A percentile compares a stretch with the other conserved stretches of the same genome.
phyloP scores from a whole-genome alignment of 2,113 vertebrate genomes.

The Hepsetus odoe region DNA sequence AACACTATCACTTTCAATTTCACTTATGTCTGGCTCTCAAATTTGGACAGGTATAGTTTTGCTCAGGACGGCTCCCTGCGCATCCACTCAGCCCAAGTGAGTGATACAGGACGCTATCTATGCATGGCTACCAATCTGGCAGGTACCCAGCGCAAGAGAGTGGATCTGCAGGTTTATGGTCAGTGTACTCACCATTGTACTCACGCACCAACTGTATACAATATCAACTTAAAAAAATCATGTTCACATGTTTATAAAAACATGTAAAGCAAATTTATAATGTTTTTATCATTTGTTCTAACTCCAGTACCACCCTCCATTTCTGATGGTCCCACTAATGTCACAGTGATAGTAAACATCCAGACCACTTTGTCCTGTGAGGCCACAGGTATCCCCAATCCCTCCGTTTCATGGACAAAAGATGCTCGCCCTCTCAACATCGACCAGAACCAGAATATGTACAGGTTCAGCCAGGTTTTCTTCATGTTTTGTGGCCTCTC shows the following conservation, averaged over 20 bases:
- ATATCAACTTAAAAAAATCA: too few relatives aligned
- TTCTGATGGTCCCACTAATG: conserved; percentile 75
- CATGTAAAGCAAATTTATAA: too few relatives aligned
- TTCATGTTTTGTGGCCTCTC: conserved; percentile 56
- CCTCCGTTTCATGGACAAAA: conserved; percentile 86
- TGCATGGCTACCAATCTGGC: conserved; percentile 92
- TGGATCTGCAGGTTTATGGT: conserved; percentile 91
- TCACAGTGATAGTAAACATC: conserved; percentile 89
- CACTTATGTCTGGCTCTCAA: neutral
- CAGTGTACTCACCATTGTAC: conserved; percentile 34
- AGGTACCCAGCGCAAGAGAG: conserved; percentile 83
- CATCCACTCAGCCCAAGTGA: conserved; percentile 81
- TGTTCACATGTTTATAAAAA: too few relatives aligned
- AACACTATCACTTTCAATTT: neutral
- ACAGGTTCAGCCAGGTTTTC: conserved; percentile 83
- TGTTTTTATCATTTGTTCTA: neutral
- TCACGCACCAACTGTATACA: too few relatives aligned
- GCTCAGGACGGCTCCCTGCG: conserved; percentile 84
- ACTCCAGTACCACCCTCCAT: conserved; percentile 85
- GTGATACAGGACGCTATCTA: conserved; percentile 86
- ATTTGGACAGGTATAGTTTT: conserved; percentile 78
- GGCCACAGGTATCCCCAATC: conserved; percentile 89
- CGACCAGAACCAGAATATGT: conserved; percentile 94
- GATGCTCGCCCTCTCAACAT: conserved; percentile 81
- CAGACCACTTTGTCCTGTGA: conserved; percentile 92